phyloP scores from a whole-genome alignment of 64 coral and sea anemone genomes.

The Acropora yongei region DNA sequence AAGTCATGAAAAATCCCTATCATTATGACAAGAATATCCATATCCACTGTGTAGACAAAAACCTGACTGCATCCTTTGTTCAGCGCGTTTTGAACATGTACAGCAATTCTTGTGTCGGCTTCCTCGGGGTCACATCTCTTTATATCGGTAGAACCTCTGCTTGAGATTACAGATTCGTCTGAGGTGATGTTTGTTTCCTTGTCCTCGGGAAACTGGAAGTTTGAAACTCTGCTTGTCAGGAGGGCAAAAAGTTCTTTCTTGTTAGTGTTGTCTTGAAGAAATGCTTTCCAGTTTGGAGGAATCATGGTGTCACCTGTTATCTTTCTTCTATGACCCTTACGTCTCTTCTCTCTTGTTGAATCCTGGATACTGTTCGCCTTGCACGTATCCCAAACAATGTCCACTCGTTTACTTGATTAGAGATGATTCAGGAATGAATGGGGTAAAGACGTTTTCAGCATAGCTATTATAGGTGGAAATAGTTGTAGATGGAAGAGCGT shows the following conservation, averaged over 20 bases:
- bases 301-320: constrained; percentile 28
- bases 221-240: constrained; percentile 11
- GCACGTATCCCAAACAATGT: constrained; percentile 42
- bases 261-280: neutral
- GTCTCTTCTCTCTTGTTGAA: neutral
- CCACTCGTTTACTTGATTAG: neutral
- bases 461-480: constrained; percentile 16
- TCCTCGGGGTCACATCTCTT: constrained; percentile 20
- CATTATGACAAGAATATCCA: constrained; percentile 21
- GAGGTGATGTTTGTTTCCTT: constrained; percentile 42
- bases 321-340: constrained; percentile 48
- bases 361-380: constrained; percentile 12
- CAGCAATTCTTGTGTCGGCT: neutral
- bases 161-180: constrained; percentile 21
- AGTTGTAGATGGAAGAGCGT: neutral
- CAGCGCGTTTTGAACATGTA: neutral
- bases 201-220: constrained; percentile 23
- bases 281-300: constrained; percentile 20
- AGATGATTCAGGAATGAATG: constrained; percentile 15
- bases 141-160: constrained; percentile 31
- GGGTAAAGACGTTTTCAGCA: constrained; percentile 41
- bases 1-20: neutral
- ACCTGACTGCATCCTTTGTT: constrained; percentile 1
- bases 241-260: constrained; percentile 64
- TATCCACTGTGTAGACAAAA: neutral